Conservation (phyloP, 2,113 vertebrate genomes). For the Xiphophorus couchianus region DNA sequence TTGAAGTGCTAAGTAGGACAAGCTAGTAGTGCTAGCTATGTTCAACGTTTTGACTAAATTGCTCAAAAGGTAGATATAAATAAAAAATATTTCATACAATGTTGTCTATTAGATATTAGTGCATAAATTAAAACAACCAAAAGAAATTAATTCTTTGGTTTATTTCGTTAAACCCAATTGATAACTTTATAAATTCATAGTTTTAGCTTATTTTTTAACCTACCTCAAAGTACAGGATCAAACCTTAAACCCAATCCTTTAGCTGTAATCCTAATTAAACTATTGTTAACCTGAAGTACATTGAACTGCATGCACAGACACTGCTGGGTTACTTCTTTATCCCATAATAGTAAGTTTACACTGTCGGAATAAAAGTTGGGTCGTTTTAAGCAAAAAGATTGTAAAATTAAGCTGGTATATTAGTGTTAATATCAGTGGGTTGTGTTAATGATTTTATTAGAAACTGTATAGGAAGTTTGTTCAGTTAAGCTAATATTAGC, state of each 20-base stretch:
- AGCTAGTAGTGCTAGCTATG: neutral
- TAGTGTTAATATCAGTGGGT: neutral
- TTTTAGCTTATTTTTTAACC: neutral
- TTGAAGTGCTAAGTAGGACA: neutral
- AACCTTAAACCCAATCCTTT: neutral
- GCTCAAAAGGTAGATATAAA: neutral
- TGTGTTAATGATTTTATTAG: neutral
- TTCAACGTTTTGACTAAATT: neutral
- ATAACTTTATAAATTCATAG: neutral
- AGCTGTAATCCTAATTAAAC: too few species aligned
- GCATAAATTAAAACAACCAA: neutral
- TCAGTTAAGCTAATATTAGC: neutral
- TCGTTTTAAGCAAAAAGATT: too few species aligned
- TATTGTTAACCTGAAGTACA: too few species aligned
- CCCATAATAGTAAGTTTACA: neutral
- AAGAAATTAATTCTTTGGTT: neutral
- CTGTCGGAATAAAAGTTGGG: too few species aligned
- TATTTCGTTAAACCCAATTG: too few species aligned
- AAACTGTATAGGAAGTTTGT: neutral
- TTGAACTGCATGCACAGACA: neutral
- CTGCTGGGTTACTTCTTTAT: neutral
- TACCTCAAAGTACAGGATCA: neutral
- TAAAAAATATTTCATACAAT: neutral
- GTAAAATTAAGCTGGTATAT: neutral
- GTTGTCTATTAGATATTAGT: neutral